phyloP scores from a whole-genome alignment of 92 coral and sea anemone species.

The Zoanthus sociatus region DNA sequence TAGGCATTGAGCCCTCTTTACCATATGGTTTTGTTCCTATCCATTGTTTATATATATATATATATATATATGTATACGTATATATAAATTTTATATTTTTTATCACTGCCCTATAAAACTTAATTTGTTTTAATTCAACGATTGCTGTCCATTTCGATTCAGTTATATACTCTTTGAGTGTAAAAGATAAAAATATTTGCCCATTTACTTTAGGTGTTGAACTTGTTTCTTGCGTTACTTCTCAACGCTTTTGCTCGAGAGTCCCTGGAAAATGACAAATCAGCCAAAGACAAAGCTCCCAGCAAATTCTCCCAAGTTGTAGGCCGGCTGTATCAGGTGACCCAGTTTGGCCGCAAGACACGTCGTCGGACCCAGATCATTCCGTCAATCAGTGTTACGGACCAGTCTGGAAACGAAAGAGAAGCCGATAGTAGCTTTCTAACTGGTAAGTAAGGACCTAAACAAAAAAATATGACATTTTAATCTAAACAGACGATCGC shows the following conservation, averaged over 20 bases:
- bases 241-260: constrained; percentile 96
- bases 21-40: too few species aligned
- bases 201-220: constrained; percentile 72
- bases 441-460: not conserved
- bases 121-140: too few species aligned
- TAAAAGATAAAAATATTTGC: too few species aligned
- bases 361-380: constrained; percentile 29
- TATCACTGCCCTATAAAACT: too few species aligned
- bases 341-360: constrained; percentile 6
- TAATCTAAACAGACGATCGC: too few species aligned
- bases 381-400: not conserved
- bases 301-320: constrained; percentile 75
- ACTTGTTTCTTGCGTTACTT: constrained; percentile 91
- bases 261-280: constrained; percentile 77
- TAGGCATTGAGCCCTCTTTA: too few species aligned
- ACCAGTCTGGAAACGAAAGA: not conserved
- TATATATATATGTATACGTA: too few species aligned
- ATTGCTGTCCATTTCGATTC: too few species aligned
- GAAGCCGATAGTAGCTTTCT: not conserved
- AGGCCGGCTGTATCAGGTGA: constrained; percentile 19
- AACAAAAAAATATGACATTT: too few species aligned
- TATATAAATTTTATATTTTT: too few species aligned
- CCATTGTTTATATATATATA: too few species aligned
- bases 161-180: too few species aligned
- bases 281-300: constrained; percentile 57